These are phyloP conservation scores for Columbina picui DNA, from an alignment of 2,113 vertebrate genomes.

Conservation along the genomic window DNA sequence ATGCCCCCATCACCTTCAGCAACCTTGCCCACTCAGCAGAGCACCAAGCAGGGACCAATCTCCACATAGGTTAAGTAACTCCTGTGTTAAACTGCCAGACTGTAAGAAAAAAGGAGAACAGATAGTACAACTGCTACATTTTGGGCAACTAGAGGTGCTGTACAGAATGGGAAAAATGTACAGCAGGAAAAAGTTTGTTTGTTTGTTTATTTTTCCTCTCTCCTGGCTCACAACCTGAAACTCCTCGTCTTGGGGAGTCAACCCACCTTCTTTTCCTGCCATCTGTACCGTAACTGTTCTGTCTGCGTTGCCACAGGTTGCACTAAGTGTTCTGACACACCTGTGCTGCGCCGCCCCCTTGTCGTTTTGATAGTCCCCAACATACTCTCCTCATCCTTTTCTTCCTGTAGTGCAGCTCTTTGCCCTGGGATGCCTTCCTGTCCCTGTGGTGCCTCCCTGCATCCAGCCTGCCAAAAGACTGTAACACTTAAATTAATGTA, in stretches of 20 bases:
- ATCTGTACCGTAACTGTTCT: rapidly evolving
- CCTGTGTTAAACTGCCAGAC: not conserved
- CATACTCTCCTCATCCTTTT: not conserved
- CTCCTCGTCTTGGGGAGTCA: not conserved
- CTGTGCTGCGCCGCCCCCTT: not conserved
- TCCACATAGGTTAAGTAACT: rapidly evolving
- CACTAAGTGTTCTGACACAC: not conserved
- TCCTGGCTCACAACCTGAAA: not conserved
- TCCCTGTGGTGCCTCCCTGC: not conserved
- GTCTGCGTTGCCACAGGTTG: not conserved
- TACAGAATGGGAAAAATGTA: not conserved
- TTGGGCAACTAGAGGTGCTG: not conserved
- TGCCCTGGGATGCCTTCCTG: not conserved
- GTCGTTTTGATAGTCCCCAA: rapidly evolving
- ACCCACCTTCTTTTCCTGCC: not conserved
- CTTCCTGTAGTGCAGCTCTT: not conserved
- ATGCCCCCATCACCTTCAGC: not conserved
- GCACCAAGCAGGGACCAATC: not conserved
- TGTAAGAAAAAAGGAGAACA: not conserved
- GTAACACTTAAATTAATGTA: rapidly evolving
- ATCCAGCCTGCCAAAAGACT: not conserved
- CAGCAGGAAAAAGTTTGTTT: not conserved
- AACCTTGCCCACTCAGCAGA: not conserved
- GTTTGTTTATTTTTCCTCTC: too few species aligned
- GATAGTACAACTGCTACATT: rapidly evolving